Evolutionary conservation across 2,113 vertebrate species (phyloP).

Genomic region (Dascyllus trimaculatus): DNA sequence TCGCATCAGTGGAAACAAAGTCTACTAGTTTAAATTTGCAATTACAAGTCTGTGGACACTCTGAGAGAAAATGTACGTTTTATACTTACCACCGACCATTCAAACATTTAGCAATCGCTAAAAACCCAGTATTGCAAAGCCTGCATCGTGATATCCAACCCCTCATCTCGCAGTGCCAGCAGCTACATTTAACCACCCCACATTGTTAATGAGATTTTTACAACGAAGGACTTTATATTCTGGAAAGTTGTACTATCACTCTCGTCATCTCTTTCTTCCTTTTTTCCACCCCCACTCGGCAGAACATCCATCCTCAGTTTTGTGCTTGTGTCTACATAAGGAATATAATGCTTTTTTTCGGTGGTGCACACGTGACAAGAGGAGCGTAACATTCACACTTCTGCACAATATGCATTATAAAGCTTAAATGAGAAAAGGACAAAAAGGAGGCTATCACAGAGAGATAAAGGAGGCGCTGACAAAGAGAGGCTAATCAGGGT

Average conservation of each 20-base stretch:
- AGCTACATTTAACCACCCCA: slow-evolving; percentile 9
- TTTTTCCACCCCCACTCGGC: neutral
- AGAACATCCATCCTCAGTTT: slow-evolving; percentile 6
- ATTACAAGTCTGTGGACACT: neutral
- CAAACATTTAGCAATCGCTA: neutral
- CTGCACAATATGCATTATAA: slow-evolving; percentile 18
- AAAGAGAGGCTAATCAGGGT: slow-evolving; percentile 32
- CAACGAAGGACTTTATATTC: slow-evolving; percentile 28
- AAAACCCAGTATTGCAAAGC: neutral
- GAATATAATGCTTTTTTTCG: neutral
- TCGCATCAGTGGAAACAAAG: neutral
- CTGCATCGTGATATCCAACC: slow-evolving; percentile 5
- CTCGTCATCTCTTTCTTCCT: neutral
- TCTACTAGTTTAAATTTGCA: neutral
- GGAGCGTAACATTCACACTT: slow-evolving; percentile 2
- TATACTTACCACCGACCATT: neutral
- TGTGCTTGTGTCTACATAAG: slow-evolving; percentile 14
- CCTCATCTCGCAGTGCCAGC: neutral
- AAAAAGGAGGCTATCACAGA: neutral
- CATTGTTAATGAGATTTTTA: slow-evolving; percentile 13
- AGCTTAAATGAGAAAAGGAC: slow-evolving; percentile 10
- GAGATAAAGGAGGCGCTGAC: slow-evolving; percentile 5
- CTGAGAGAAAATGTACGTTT: slow-evolving; percentile 3
- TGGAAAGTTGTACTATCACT: slow-evolving; percentile 28
- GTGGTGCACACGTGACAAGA: too few relatives aligned